phyloP scores from a whole-genome alignment of 2,888 invertebrate species.

The Torymus tubicola region DNA sequence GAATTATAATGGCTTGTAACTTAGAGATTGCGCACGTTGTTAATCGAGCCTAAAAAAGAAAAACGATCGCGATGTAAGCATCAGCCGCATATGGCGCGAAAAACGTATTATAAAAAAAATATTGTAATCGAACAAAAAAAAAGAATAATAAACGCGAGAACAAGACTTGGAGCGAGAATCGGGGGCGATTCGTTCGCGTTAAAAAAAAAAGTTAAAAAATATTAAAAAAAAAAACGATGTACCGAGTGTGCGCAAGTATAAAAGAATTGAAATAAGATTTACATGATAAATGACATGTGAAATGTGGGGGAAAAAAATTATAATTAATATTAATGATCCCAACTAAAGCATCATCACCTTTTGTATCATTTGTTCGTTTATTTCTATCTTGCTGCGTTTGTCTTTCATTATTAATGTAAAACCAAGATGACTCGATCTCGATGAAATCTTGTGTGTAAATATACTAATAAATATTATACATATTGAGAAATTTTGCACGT shows the following conservation, averaged over 20 bases:
- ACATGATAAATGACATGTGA: slow-evolving; percentile 47
- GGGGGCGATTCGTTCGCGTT: slow-evolving; percentile 44
- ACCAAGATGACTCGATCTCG: slow-evolving; percentile 70
- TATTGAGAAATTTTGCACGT: slow-evolving; percentile 52
- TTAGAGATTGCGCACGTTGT: slow-evolving; percentile 48
- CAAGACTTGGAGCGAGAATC: slow-evolving; percentile 46
- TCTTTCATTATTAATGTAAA: slow-evolving; percentile 75
- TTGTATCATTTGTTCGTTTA: slow-evolving; percentile 75
- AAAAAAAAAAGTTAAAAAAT: slow-evolving; percentile 12
- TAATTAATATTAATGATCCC: slow-evolving; percentile 66
- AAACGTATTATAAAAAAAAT: slow-evolving; percentile 41
- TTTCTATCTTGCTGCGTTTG: slow-evolving; percentile 75
- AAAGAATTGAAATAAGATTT: slow-evolving; percentile 60
- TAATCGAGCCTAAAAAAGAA: slow-evolving; percentile 60
- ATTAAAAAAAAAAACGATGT: too few species aligned
- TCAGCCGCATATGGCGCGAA: slow-evolving; percentile 15
- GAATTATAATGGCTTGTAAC: slow-evolving; percentile 51
- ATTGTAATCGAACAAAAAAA: background rate
- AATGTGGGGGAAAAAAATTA: slow-evolving; percentile 50
- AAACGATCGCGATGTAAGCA: slow-evolving; percentile 17
- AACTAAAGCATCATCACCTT: slow-evolving; percentile 71
- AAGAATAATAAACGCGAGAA: slow-evolving; percentile 27
- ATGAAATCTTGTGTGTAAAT: slow-evolving; percentile 73
- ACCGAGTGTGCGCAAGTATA: slow-evolving; percentile 54
- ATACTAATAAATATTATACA: slow-evolving; percentile 72